Percentiles rank a stretch among this genome's conserved stretches.
phyloP scores from a whole-genome alignment of 2,888 invertebrate genomes.

The Noctuana brunneofusca region DNA sequence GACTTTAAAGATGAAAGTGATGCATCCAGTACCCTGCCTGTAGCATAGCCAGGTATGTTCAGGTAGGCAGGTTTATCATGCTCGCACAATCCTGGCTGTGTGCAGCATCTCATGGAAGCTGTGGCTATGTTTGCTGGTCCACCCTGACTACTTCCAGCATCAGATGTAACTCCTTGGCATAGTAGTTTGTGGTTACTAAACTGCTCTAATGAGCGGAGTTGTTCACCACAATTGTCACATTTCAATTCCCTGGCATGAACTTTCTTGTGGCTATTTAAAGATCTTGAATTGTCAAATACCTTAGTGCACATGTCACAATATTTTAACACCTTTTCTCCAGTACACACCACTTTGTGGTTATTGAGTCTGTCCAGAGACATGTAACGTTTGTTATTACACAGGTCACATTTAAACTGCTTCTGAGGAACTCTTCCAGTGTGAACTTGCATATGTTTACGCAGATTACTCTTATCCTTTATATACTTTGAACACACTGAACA shows the following conservation, averaged over 20 bases:
- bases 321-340: slow-evolving; percentile 77
- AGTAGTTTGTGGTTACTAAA: slow-evolving; percentile 78
- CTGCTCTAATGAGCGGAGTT: slow-evolving; percentile 78
- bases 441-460: slow-evolving; percentile 82
- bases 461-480: slow-evolving; percentile 80
- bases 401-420: slow-evolving; percentile 81
- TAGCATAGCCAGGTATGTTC: slow-evolving; percentile 78
- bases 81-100: slow-evolving; percentile 76
- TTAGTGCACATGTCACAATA: slow-evolving; percentile 82
- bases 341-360: slow-evolving; percentile 80
- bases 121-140: slow-evolving; percentile 48
- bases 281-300: slow-evolving; percentile 81
- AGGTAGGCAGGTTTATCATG: slow-evolving; percentile 80
- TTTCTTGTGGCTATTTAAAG: slow-evolving; percentile 80
- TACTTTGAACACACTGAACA: slow-evolving; percentile 81
- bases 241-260: slow-evolving; percentile 80
- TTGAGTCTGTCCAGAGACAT: slow-evolving; percentile 80
- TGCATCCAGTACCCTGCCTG: slow-evolving; percentile 74
- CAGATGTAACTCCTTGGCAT: slow-evolving; percentile 64
- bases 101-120: slow-evolving; percentile 67
- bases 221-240: slow-evolving; percentile 79
- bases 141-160: slow-evolving; percentile 49
- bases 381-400: slow-evolving; percentile 80
- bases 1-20: slow-evolving; percentile 76
- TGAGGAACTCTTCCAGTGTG: slow-evolving; percentile 79